Evolutionary conservation across 2,113 vertebrate species (phyloP), one percentile per base, ranked within the genome.

Genomic region (Chaenocephalus aceratus): DNA sequence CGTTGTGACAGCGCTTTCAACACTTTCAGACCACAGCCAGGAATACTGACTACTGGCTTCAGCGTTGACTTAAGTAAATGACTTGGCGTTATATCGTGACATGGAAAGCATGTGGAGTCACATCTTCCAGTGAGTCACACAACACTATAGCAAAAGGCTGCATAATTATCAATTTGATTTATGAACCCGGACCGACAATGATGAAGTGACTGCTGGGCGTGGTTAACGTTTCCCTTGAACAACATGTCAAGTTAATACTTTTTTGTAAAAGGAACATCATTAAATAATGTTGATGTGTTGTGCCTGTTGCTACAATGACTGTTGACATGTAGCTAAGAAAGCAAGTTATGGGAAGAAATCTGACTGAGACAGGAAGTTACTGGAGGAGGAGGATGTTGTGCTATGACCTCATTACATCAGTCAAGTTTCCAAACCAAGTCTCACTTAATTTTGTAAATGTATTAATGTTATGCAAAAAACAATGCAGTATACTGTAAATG

Each of bases 1-100:
- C 62, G 12, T 62, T 62, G 41, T 64, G 44, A 26, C 6, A 36
- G 8, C 58, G 75, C 78, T 41, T 79, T 34, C 15, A 61, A 45
- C n/a, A 2, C 15, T 76, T 71, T 64, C 36, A 23, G 45, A 41
- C 26, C 52, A 21, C 21, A 61, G n/a, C 6, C 23, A 45, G 44
- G 71, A 45, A 41, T 69, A 15, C n/a, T 53, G 45, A 46, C 34
- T 53, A 5, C 46, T 34, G 13, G 10, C 21, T 62, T 30, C 1
- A 2, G 13, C 14, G 63, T 10, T n/a, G 6, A 7, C 41, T 60
- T 15, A 26, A 10, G 36, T 54, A 48, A 59, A 10, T 41, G 18
- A 44, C 57, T 65, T 46, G 9, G 10, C 26, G 4, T 12, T 52
- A 21, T 52, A n/a, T 51, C 77, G 14, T 54, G 30, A 69, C 21